Base-by-base conservation (phyloP, 2,888 invertebrate species). In the Aphidius colemani region DNA sequence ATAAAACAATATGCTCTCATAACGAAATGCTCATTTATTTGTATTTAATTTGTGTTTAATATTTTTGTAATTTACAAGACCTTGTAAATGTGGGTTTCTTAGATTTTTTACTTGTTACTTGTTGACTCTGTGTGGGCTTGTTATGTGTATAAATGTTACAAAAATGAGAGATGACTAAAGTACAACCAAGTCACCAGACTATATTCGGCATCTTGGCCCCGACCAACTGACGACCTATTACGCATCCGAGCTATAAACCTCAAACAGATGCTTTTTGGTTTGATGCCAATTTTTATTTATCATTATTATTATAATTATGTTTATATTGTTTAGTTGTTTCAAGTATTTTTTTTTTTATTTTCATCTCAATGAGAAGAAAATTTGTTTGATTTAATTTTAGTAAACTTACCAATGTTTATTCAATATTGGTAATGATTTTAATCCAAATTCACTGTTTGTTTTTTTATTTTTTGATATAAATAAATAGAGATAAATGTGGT, bases 141-240 rank as follows among this genome's bases (percentile, higher is more conserved):
- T 64, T 46, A 45, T 10, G 46, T 46, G 57, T 39, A 57, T 39
- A 57, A 57, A 46, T 57, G 46, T 30, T 30, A 30, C 30, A 30
- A 60, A 67, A 65, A 68, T 62, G 39, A 51, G 48, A 59, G 70
- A 68, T 70, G 70, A 70, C 68, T 70, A 67, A 70, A 70, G 46
- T 39, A 6, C 57, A 46, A 65, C 65, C 30, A 30, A 30, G 64
- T 65, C 58, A 61, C 67, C 70, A 65, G 68, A 68, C 69, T 70
- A 70, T 70, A 70, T 70, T 70, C 70, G 68, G 70, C 65, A 55
- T 60, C 69, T 65, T 60, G 63, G 41, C 48, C 57, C 53, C 57
- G 53, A 63, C 59, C 63, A 55, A 30, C 30, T 30, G 30, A 30
- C 30, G 30, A 30, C 30, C 30, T 30, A 30, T 30, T 30, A 68